Evolutionary conservation across 1,140 invertebrate species (phyloP), one percentile per base, ranked within the genome.

Genomic region (Hirudo medicinalis): DNA sequence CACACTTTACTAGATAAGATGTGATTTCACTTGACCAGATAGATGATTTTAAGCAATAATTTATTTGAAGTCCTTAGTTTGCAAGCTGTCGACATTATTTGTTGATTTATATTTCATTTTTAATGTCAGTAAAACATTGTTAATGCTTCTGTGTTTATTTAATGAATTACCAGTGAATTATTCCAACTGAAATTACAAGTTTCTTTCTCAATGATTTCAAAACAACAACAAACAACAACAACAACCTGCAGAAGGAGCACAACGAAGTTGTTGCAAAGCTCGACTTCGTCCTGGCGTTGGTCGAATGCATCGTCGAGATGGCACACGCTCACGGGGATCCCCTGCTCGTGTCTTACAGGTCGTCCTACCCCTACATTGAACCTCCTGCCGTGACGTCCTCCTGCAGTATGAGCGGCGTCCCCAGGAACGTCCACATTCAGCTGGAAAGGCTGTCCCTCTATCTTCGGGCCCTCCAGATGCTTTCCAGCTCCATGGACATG

Each of bases 251-350:
- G 86, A 87, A 89, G 72, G 91, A 93, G 78, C 94, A 97, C 82
- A 94, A 93, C 82, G 91, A 95, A 80, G 92, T 90, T 8, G 82
- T 97, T 75, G 90, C 91, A 0, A 96, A 96, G 80, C 84, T 97
- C 54, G 92, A 92, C 79, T 97, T 95, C 83, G 91, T 95, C 20
- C 82, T 92, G 54, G 91, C 92, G 20, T 82, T 97, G 20, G 91
- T 91, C 68, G 91, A 93, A 75, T 94, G 91, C 77, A 89, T 97
- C 43, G 85, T 92, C 71, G 91, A 94, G 72, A 85, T 96, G 53
- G 91, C 91, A 0, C 86, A 88, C 75, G 86, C 86, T 15, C 85
- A 89, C 72, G 86, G 88, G 32, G 87, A 88, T n/a, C 89, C 90
- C 1, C 73, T 83, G 13, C 73, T 70, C 22, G 77, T 78, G 49